Evolutionary conservation across 2,113 vertebrate species (phyloP), one percentile per base, ranked within the genome.

Genomic region (Beaufortia kweichowensis): DNA sequence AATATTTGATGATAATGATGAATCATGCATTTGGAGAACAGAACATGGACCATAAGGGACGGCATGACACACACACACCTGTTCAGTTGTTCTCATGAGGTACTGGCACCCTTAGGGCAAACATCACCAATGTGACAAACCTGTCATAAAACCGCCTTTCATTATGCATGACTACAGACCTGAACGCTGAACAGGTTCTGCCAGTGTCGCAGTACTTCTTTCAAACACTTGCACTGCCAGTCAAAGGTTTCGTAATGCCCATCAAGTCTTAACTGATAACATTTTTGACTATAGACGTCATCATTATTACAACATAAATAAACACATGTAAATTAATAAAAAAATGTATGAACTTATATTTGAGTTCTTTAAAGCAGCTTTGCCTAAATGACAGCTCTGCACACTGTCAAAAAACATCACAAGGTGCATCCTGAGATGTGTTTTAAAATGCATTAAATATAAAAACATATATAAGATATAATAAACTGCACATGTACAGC

Each of bases 101-200:
- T 68, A 61, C 50, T 17, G 35, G 71, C 68, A 83, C 82, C 63
- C 76, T 64, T 35, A 75, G 80, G 86, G 79, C 29, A 81, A 72
- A 82, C 83, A 81, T 83, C 81, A 66, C 9, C 35, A 39, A 11
- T 68, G n/a, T 61, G 87, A 85, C 85, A 50, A 83, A 84, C 78
- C 89, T 90, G 89, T 90, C 89, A 88, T 59, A 68, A 84, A 68
- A 50, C 57, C 65, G 61, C 56, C 77, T 77, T 33, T 48, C 39
- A 55, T 81, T 70, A 75, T 69, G 39, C 57, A 61, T 67, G 77
- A 76, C 77, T 35, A 15, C 43, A 71, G 59, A 10, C 6, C 46
- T 70, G 81, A 78, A 75, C 66, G 65, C 56, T 76, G 77, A 75
- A 77, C 77, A 76, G 35, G 70, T 61, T 74, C 46, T 61, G 28